Evolutionary conservation across 2,888 invertebrate species (phyloP), one percentile per base, ranked within the genome.

Genomic region (Folsomia manolachei): DNA sequence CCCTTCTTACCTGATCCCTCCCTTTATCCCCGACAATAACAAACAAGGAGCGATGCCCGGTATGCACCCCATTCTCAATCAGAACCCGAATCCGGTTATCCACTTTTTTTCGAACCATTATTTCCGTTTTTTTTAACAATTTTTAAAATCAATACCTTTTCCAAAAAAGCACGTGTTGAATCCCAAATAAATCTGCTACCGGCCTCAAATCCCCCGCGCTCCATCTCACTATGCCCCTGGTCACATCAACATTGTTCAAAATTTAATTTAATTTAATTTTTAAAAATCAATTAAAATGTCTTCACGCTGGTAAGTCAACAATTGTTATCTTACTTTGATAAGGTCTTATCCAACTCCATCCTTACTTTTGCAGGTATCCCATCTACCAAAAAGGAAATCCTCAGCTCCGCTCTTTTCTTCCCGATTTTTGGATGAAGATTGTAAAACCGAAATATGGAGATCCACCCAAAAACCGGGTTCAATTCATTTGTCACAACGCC

Each of bases 361-460:
- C 14, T 63, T 71, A 27, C 19, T 56, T 71, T 70, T 86, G 63
- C 81, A 92, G 93, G 89, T 97, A 97, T 86, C 97, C 96, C 1
- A 82, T 95, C 51, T 97, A 93, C 84, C 91, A 92, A 84, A 89
- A 88, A 83, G 97, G 97, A 18, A 93, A 94, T 84, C 97, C 98
- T n/a, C 97, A 97, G 83, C 85, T 94, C 39, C 86, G 97, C 72
- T 88, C 97, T 11, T 96, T 95, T 84, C 85, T 99, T 39, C 97
- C 98, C 0, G 95, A 97, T 84, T 98, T 98, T 85, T 98, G 95
- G 95, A 90, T 99, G 90, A 97, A 97, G 85, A 82, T 97, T 21
- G 88, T 97, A 0, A 87, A 89, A 70, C 90, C 94, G 0, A 82
- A 83, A 1, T 27, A 26, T 23, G 25, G 27, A 1, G 60, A 63